phyloP scores from a whole-genome alignment of 2,888 invertebrate species.

The Tillus elongatus region DNA sequence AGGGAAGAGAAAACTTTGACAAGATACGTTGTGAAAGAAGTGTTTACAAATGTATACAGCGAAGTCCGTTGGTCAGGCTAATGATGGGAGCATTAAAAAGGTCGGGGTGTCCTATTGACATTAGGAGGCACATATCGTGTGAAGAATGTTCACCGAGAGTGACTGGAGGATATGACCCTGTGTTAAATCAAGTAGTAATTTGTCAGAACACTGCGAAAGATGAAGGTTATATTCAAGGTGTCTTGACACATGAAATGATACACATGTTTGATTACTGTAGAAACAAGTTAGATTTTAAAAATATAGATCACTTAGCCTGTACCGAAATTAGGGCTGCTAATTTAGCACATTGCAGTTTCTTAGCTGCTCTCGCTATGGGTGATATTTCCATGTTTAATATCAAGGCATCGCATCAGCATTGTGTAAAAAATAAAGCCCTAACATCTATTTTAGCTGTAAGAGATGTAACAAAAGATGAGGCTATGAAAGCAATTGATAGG shows the following conservation, averaged over 20 bases:
- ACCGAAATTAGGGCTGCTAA: slow-evolving; percentile 94
- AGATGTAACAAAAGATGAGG: slow-evolving; percentile 61
- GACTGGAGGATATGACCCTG: slow-evolving; percentile 85
- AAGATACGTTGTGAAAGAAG: slow-evolving; percentile 73
- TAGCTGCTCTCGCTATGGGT: slow-evolving; percentile 70
- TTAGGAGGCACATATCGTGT: slow-evolving; percentile 82
- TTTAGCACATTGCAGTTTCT: slow-evolving; percentile 82
- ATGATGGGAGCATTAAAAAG: slow-evolving; percentile 77
- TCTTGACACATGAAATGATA: slow-evolving; percentile 85
- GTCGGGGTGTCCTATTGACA: slow-evolving; percentile 72
- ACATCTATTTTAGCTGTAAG: slow-evolving; percentile 76
- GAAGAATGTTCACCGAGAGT: slow-evolving; percentile 79
- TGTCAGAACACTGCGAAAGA: slow-evolving; percentile 76
- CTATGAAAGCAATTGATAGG: slow-evolving; percentile 66
- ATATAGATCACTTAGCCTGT: slow-evolving; percentile 87
- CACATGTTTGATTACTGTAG: slow-evolving; percentile 95
- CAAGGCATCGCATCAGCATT: slow-evolving; percentile 71
- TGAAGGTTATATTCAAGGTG: slow-evolving; percentile 65
- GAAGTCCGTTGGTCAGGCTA: slow-evolving; percentile 71
- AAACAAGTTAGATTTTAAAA: slow-evolving; percentile 78
- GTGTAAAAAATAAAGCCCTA: slow-evolving; percentile 82
- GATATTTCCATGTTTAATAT: slow-evolving; percentile 65
- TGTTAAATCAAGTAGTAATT: slow-evolving; percentile 78
- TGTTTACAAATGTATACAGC: slow-evolving; percentile 64
- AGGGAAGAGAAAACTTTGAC: slow-evolving; percentile 60